These are phyloP conservation scores for Trididemnum clinides DNA, from an alignment of 23 tunicate genomes.

Conservation along the genomic window DNA sequence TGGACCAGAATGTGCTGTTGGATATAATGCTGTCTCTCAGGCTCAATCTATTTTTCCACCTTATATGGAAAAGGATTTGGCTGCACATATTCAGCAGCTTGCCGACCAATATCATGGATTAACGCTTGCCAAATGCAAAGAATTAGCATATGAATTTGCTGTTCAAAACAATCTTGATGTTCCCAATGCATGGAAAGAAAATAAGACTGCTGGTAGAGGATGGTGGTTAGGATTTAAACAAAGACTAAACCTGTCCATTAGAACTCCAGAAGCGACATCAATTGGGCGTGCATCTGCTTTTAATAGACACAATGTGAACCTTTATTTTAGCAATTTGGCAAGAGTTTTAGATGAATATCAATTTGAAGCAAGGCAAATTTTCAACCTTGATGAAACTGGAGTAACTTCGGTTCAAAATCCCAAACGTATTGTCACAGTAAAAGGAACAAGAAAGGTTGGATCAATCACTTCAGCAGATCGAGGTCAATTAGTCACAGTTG, in stretches of 20 bases:
- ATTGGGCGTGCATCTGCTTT: conserved; percentile 16
- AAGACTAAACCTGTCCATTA: background rate
- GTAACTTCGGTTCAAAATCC: conserved; percentile 10
- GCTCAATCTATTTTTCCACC: conserved; percentile 6
- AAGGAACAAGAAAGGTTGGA: conserved; percentile 14
- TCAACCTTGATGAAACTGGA: conserved; percentile 21
- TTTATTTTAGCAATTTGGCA: conserved; percentile 20
- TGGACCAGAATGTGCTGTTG: background rate
- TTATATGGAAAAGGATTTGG: conserved; percentile 3
- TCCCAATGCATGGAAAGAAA: background rate
- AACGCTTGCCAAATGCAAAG: background rate
- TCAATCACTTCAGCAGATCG: conserved; percentile 9
- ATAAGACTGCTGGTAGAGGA: conserved; percentile 10
- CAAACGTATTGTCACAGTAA: background rate
- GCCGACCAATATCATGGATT: conserved; percentile 26
- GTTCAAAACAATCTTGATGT: background rate
- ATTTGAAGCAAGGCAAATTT: conserved; percentile 22
- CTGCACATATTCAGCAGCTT: background rate
- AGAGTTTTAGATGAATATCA: background rate
- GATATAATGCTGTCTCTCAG: background rate
- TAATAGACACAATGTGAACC: background rate
- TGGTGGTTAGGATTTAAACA: conserved; percentile 22
- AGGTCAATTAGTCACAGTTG: conserved; percentile 6
- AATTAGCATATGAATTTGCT: conserved; percentile 10
- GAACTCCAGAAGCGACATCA: conserved; percentile 11